These are phyloP conservation scores for Aurelia aurita DNA, from an alignment of 30 jellyfish, hydroid and myxozoan genomes.

Conservation along the genomic window DNA sequence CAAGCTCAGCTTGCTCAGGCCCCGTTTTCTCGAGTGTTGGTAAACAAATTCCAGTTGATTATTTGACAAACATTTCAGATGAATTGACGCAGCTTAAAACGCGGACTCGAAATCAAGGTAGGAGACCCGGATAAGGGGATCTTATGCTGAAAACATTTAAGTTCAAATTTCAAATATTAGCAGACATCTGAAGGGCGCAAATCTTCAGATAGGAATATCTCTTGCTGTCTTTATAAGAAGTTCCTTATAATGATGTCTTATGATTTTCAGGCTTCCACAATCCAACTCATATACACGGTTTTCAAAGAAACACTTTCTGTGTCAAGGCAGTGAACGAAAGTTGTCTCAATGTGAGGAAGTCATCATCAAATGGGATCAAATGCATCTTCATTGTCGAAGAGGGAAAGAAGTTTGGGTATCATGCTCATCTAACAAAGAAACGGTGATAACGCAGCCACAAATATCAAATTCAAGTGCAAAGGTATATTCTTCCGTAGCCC, in stretches of 20 bases:
- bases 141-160: no score
- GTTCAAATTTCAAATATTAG: no score
- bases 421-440: constrained; percentile 14
- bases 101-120: no score
- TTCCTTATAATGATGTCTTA: not conserved
- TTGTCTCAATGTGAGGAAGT: constrained; percentile 47
- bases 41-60: no score
- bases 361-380: constrained; percentile 1
- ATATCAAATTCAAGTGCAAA: constrained; percentile 36
- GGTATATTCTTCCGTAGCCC: constrained; percentile 10
- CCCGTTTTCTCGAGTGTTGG: no score
- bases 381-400: constrained; percentile 24
- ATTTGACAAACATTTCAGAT: no score
- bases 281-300: not conserved
- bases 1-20: no score
- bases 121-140: no score
- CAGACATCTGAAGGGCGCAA: no score
- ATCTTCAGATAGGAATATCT: no score
- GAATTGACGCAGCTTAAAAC: no score
- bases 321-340: constrained; percentile 68
- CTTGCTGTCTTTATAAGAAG: no score
- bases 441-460: constrained; percentile 14
- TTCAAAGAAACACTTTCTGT: constrained; percentile 19
- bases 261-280: constrained; percentile 23
- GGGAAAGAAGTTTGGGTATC: constrained; percentile 77